A percentile compares a stretch with the other conserved stretches of the same genome.
Evolutionary conservation across 2,797 vertebrate genomes (phyloP).

Genomic region (Toxotes lorentzi): DNA sequence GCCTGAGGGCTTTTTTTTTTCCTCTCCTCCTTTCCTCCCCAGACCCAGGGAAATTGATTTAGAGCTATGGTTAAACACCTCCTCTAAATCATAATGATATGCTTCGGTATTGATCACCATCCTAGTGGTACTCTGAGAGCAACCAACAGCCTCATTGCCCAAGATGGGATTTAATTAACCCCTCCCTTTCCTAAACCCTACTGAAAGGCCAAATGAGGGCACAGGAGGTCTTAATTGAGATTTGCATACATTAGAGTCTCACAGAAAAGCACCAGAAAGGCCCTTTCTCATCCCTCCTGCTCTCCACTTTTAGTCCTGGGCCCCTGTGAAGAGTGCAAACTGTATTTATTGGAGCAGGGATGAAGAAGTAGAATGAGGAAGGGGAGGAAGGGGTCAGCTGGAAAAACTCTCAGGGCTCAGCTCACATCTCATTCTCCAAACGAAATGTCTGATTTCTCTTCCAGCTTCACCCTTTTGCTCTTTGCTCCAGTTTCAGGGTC

Average conservation of each 20-base stretch:
- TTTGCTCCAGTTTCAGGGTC: conserved; percentile 62
- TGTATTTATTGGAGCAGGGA: conserved; percentile 68
- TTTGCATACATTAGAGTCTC: conserved; percentile 82
- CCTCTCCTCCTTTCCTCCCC: conserved; percentile 44
- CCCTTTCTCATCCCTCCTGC: conserved; percentile 49
- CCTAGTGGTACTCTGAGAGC: conserved; percentile 61
- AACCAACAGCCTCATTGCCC: conserved; percentile 60
- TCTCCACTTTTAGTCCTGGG: conserved; percentile 48
- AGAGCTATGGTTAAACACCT: conserved; percentile 77
- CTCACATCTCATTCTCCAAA: conserved; percentile 71
- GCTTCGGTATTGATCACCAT: conserved; percentile 80
- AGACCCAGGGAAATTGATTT: conserved; percentile 72
- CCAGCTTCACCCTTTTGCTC: conserved; percentile 58
- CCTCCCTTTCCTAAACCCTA: conserved; percentile 59
- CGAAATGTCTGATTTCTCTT: conserved; percentile 77
- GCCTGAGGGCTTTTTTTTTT: conserved; percentile 59
- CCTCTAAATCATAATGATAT: conserved; percentile 83
- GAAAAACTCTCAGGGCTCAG: conserved; percentile 70
- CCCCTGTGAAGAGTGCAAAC: conserved; percentile 54
- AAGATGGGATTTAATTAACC: conserved; percentile 81
- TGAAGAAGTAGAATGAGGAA: conserved; percentile 42
- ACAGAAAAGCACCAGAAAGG: conserved; percentile 58
- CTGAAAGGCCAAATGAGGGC: conserved; percentile 79
- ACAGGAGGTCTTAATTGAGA: conserved; percentile 81
- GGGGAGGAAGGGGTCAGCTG: conserved; percentile 51